Base-by-base conservation (phyloP, 37 sponge, comb jelly and placozoan species). In the Ianthella basta region DNA sequence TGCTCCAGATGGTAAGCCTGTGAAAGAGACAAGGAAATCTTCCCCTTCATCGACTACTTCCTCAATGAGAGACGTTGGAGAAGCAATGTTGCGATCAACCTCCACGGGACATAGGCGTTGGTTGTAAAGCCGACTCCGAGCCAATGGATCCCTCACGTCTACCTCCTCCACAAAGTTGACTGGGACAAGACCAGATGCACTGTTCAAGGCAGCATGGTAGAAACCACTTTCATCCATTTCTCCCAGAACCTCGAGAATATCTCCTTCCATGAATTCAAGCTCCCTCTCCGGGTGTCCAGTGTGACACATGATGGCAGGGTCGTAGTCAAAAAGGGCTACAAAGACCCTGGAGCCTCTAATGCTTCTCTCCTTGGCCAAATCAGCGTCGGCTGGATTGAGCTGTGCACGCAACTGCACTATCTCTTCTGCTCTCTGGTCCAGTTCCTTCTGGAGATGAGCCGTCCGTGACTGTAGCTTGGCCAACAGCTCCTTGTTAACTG, bases 91-190 rank as follows among this genome's bases (percentile, higher is more conserved):
- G 35, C 61, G 2, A 1, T 67, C 53, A 15, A 25, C 3, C 55
- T 53, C 35, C 13, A 40, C 79, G 75, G 78, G 80, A 0, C 72
- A 27, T 33, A 80, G 80, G 25, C 39, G 59, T 84, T 94, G 95
- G 85, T 86, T 88, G 80, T 87, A 84, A 12, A 94, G 91, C 60
- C 91, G 82, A 55, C 73, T 29, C 54, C 81, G 39, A 5, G 60
- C 75, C 4, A 15, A 18, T 0, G 55, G 34, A 53, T 91, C 88
- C 14, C 23, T 18, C 12, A 95, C 61, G 8, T 86, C 83, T 55
- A 91, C 53, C 53, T 89, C 92, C 53, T 95, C 90, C 1, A 95
- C 75, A 60, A 95, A 91, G 60, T 87, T 84, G 18, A 90, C 92
- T 33, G 95, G 95, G 19, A 95, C 90, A 0, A 91, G 83, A 15